Conservation (phyloP, 2,888 invertebrate species). For the Danaus chrysippus region DNA sequence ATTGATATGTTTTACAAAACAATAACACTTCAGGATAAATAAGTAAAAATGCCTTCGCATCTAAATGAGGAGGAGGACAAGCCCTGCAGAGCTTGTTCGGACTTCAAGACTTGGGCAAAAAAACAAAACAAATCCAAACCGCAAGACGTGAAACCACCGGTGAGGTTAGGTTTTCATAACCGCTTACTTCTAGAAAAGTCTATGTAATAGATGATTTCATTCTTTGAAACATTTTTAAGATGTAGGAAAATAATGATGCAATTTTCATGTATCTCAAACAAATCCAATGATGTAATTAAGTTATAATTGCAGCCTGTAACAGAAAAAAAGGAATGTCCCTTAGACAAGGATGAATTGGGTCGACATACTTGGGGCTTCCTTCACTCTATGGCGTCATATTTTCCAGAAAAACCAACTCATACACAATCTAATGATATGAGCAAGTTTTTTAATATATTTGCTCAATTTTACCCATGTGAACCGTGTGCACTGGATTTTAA, state of each 20-base stretch:
- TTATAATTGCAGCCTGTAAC: conserved; percentile 39
- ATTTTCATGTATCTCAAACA: not conserved
- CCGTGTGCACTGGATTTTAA: conserved; percentile 93
- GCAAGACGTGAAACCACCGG: conserved; percentile 46
- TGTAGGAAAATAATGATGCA: not conserved
- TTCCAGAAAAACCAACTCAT: conserved; percentile 88
- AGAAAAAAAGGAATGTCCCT: conserved; percentile 81
- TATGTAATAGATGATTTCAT: no score
- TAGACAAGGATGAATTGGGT: conserved; percentile 88
- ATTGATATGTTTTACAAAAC: conserved; percentile 29
- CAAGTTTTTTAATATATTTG: conserved; percentile 89
- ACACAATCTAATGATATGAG: conserved; percentile 87
- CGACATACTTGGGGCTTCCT: conserved; percentile 94
- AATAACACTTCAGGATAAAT: conserved; percentile 21
- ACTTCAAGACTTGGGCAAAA: conserved; percentile 86
- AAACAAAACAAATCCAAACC: conserved; percentile 68
- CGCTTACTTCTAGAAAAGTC: conserved; percentile 8
- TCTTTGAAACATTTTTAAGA: no score
- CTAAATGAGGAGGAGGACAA: conserved; percentile 66
- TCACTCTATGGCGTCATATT: conserved; percentile 98
- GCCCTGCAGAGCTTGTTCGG: conserved; percentile 84
- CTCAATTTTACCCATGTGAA: conserved; percentile 95
- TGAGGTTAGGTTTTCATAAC: conserved; percentile 44
- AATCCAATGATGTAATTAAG: conserved; percentile 1
- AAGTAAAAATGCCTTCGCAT: conserved; percentile 54